Evolutionary conservation across 2,797 vertebrate species (phyloP).

Genomic region (Leptatherina wallacei): DNA sequence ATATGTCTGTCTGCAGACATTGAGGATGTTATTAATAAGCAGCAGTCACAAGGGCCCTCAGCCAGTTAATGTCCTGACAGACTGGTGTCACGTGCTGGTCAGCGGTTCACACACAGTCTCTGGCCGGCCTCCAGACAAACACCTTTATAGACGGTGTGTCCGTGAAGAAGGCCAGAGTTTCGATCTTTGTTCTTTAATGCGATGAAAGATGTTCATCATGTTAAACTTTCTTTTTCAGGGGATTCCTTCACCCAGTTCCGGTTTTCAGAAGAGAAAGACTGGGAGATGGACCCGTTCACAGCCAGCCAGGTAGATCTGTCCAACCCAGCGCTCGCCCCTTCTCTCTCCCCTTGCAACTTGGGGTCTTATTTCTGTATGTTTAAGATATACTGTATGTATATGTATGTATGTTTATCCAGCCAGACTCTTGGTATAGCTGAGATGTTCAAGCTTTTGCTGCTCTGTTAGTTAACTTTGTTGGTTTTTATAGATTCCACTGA

Average conservation of each 20-base stretch:
- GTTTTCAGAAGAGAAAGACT: slow-evolving; percentile 94
- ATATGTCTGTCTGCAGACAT: slow-evolving; percentile 15
- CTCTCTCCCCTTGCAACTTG: not conserved
- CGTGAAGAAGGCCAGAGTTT: slow-evolving; percentile 1
- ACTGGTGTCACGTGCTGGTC: slow-evolving; percentile 20
- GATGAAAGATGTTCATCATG: not conserved
- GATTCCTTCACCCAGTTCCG: slow-evolving; percentile 94
- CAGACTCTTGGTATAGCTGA: no score
- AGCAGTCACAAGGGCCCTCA: slow-evolving; percentile 29
- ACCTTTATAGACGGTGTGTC: slow-evolving; percentile 1
- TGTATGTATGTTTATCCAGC: no score
- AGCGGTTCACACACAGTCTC: slow-evolving; percentile 29
- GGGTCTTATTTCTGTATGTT: not conserved
- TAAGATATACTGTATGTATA: no score
- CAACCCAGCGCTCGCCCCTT: not conserved
- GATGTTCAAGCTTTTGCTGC: no score
- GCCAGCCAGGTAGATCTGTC: slow-evolving; percentile 85
- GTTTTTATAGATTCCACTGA: not conserved
- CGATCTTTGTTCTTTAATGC: not conserved
- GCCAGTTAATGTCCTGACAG: slow-evolving; percentile 23
- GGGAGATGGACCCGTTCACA: slow-evolving; percentile 85
- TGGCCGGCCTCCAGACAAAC: slow-evolving; percentile 26
- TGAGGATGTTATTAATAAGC: no score
- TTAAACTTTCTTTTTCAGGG: slow-evolving; percentile 80
- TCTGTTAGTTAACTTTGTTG: not conserved